Evolutionary conservation across 2,113 vertebrate genomes (phyloP).

Genomic region (Lethenteron reissneri): DNA sequence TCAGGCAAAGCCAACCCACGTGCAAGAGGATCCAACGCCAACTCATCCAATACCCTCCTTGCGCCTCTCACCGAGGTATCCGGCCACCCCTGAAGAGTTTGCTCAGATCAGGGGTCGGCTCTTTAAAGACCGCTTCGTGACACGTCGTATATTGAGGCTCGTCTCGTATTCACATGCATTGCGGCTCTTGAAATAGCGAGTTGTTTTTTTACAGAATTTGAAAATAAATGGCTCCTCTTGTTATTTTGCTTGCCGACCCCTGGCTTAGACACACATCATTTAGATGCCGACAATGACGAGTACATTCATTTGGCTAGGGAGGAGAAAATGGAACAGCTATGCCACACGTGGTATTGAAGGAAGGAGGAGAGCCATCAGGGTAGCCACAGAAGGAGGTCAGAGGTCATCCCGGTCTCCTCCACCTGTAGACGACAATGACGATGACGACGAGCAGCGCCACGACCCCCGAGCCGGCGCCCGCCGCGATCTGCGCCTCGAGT

Average conservation of each 20-base stretch:
- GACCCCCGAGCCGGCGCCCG: slow-evolving; percentile 64
- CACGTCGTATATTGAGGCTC: too few species aligned
- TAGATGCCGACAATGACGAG: background rate
- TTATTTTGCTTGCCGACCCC: background rate
- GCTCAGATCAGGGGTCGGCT: background rate
- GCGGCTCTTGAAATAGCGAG: too few species aligned
- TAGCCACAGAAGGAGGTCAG: background rate
- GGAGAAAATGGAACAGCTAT: background rate
- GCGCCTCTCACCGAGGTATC: background rate
- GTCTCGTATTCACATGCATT: too few species aligned
- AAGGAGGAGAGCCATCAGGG: background rate
- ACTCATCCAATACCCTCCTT: background rate
- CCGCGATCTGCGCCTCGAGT: slow-evolving; percentile 66
- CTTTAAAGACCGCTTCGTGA: too few species aligned
- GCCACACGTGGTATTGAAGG: background rate
- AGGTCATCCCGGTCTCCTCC: slow-evolving; percentile 8
- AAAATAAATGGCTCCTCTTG: background rate
- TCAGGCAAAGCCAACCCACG: background rate
- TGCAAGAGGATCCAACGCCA: background rate
- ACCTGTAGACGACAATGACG: slow-evolving; percentile 94
- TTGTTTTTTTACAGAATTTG: too few species aligned
- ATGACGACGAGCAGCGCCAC: slow-evolving; percentile 73
- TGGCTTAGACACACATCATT: background rate
- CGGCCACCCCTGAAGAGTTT: background rate
- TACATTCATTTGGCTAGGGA: too few species aligned